A percentile compares a stretch with the other conserved stretches of the same genome.
These are phyloP conservation scores for Microtus ochrogaster DNA, from an alignment of 2,113 vertebrate species.

Conservation along the genomic window DNA sequence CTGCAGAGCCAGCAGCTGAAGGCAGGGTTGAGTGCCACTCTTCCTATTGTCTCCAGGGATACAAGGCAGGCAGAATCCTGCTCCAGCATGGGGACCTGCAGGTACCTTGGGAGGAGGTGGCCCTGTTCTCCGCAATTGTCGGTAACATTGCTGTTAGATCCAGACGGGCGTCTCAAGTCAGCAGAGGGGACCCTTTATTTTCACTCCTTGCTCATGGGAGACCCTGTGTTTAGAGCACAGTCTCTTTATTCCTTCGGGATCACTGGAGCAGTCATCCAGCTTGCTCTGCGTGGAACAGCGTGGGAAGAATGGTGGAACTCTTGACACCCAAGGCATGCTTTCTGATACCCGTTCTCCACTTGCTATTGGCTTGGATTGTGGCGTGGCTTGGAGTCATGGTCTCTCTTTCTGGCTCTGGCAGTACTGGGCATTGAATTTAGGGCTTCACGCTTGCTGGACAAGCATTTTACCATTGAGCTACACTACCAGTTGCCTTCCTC, in stretches of 20 bases:
- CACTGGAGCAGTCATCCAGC: background rate
- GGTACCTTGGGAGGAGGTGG: background rate
- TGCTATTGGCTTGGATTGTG: background rate
- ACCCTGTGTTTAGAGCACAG: background rate
- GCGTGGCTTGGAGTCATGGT: background rate
- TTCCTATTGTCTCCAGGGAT: constrained; percentile 73
- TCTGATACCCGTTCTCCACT: background rate
- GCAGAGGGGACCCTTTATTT: background rate
- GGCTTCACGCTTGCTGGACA: background rate
- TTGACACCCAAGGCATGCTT: background rate
- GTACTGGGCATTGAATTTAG: too few species aligned
- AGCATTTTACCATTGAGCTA: background rate
- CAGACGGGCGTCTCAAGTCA: background rate
- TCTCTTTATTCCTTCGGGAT: background rate
- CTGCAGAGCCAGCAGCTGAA: constrained; percentile 56
- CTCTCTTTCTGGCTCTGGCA: background rate
- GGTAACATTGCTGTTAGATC: background rate
- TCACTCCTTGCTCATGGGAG: background rate
- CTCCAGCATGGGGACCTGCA: constrained; percentile 57
- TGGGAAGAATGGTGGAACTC: background rate
- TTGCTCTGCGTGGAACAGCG: background rate
- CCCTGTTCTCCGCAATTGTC: background rate
- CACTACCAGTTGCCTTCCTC: background rate
- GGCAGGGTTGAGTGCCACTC: constrained; percentile 77
- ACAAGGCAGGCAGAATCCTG: constrained; percentile 76